A percentile compares a stretch with the other conserved stretches of the same genome.
Conservation (phyloP, 2,888 invertebrate genomes). For the Megaustenia siamemsis region DNA sequence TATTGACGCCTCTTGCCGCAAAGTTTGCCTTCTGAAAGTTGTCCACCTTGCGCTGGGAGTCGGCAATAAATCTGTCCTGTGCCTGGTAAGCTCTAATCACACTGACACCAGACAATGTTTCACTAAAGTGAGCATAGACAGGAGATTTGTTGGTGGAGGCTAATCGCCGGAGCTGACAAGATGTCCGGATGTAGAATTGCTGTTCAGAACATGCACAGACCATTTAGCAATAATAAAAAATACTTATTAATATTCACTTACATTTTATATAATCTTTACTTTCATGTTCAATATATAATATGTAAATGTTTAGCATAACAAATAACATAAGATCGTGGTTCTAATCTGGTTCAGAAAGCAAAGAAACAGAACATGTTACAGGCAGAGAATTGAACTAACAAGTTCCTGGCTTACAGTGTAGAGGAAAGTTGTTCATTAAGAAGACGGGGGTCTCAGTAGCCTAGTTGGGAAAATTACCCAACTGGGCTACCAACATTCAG, state of each 20-base stretch:
- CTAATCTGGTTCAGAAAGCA: too few species aligned
- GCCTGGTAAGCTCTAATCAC: constrained; percentile 55
- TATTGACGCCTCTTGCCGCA: constrained; percentile 23
- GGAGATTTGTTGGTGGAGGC: constrained; percentile 51
- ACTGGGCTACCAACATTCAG: too few species aligned
- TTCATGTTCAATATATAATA: not conserved
- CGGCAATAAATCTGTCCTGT: constrained; percentile 48
- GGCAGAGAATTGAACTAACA: too few species aligned
- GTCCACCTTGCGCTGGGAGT: constrained; percentile 48
- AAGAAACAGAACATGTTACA: too few species aligned
- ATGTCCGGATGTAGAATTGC: constrained; percentile 51
- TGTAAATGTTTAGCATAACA: not conserved
- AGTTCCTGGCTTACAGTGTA: too few species aligned
- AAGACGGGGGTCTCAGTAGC: too few species aligned
- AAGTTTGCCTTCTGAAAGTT: constrained; percentile 24
- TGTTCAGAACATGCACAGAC: constrained; percentile 19
- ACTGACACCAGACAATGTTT: constrained; percentile 51
- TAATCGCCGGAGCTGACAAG: constrained; percentile 50
- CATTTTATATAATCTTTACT: not conserved
- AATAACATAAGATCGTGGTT: too few species aligned
- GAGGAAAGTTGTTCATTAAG: too few species aligned
- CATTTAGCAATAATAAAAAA: not conserved
- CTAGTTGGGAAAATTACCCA: too few species aligned
- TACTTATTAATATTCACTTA: not conserved
- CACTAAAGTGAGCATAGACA: constrained; percentile 52